These are phyloP conservation scores for Catharus ustulatus DNA, from an alignment of 2,797 vertebrate genomes.

Conservation along the genomic window DNA sequence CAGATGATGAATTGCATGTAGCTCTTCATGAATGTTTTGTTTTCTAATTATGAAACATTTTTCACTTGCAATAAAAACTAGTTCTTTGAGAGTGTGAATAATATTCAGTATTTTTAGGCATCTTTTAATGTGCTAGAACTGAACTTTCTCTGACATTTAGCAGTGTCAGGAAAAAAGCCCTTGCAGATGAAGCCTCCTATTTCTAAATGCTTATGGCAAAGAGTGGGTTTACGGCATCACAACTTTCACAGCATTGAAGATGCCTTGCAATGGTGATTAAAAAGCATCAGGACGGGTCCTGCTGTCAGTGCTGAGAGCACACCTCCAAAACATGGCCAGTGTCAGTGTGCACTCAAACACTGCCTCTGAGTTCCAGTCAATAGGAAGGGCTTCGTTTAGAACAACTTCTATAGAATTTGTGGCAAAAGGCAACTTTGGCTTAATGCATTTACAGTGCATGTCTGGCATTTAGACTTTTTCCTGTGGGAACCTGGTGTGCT, in stretches of 20 bases:
- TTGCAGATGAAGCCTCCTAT: not conserved
- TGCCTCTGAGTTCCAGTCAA: not conserved
- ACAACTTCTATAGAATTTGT: not conserved
- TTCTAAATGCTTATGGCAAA: not conserved
- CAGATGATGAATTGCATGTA: slow-evolving; percentile 58
- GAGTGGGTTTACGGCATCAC: accelerated
- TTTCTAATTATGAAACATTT: slow-evolving; percentile 70
- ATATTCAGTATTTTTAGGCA: not conserved
- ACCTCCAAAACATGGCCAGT: not conserved
- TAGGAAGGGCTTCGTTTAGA: not conserved
- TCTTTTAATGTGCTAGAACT: not conserved
- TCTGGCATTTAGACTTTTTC: not conserved
- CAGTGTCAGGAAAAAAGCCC: not conserved
- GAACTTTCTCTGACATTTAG: slow-evolving; percentile 30
- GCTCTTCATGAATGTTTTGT: slow-evolving; percentile 56
- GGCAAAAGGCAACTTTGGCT: not conserved
- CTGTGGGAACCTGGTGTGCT: not conserved
- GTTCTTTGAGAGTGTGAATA: not conserved
- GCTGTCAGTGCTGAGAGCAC: not conserved
- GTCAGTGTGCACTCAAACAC: not conserved
- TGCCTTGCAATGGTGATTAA: not conserved
- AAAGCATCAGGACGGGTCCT: not conserved
- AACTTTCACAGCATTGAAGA: not conserved
- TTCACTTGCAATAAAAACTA: slow-evolving; percentile 38
- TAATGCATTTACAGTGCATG: not conserved